Percentiles rank a stretch among this genome's conserved stretches.
phyloP scores from a whole-genome alignment of 1,140 invertebrate species.

The Paraescarpia echinospica region DNA sequence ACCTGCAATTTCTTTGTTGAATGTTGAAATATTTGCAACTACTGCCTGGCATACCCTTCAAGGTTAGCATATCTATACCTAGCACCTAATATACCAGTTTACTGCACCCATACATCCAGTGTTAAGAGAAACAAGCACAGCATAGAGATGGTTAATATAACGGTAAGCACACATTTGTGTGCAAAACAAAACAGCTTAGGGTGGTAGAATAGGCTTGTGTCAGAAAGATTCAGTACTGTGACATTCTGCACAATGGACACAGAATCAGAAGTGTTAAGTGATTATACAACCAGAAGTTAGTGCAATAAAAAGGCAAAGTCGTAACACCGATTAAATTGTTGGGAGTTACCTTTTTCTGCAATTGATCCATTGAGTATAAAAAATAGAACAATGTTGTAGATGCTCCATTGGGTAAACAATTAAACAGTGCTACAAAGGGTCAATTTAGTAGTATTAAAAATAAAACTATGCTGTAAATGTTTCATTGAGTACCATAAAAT shows the following conservation, averaged over 20 bases:
- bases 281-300: background rate
- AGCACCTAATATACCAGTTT: background rate
- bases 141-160: background rate
- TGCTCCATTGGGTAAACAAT: background rate
- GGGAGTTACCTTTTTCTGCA: background rate
- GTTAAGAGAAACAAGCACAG: background rate
- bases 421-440: background rate
- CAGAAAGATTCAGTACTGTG: background rate
- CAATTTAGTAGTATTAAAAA: background rate
- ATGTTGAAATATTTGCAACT: background rate
- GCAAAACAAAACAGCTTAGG: background rate
- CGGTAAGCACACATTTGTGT: background rate
- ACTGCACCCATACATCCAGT: background rate
- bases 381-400: background rate
- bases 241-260: background rate
- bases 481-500: slow-evolving; percentile 71
- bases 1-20: background rate
- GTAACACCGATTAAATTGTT: background rate
- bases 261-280: background rate
- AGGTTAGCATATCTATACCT: no score
- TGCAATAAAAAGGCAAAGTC: background rate
- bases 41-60: background rate
- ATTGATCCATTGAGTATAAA: background rate
- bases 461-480: background rate
- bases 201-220: background rate